Evolutionary conservation across 2,888 invertebrate genomes (phyloP), one percentile per base, ranked within the genome.

Genomic region (Julus scandinavius): DNA sequence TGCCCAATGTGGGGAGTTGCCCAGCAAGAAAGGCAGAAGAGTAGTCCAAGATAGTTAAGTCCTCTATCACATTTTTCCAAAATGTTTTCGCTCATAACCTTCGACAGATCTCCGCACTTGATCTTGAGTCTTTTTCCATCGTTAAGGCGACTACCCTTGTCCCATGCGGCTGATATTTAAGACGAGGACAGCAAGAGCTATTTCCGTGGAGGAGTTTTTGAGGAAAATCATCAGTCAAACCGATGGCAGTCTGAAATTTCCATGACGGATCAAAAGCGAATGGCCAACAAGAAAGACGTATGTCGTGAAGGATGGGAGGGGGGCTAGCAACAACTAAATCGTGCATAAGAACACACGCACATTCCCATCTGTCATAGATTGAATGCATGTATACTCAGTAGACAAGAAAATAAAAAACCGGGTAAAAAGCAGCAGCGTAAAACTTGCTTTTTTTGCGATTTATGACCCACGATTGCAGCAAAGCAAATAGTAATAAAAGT

Each of bases 401-500:
- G 5, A 15, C 80, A 40, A 80, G 38, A 80, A 80, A 80, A 80
- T 80, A 80, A 80, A 80, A 80, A 80, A 72, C 11, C 20, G 72
- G 72, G 29, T 29, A 72, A 29, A 72, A 80, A 38, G 38, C 80
- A 38, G 38, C 38, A 29, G 80, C 80, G 15, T 72, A 72, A 72
- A 72, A 72, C 72, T 29, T 20, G 20, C 29, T 72, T 72, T 72
- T 72, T 54, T 72, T 20, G 38, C 80, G 80, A 80, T 80, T 80
- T 80, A 80, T 80, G 38, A 40, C 38, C 80, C 38, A 80, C 38
- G 80, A 80, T 80, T 80, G 80, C 80, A 80, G 80, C 80, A 80
- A 80, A 80, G 80, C 80, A 80, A 80, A 80, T 40, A 80, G 80
- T 80, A 80, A 80, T 80, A 80, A 80, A 80, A 80, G 80, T 38